phyloP scores from a whole-genome alignment of 2,113 vertebrate genomes.

The Zosterops borbonicus region DNA sequence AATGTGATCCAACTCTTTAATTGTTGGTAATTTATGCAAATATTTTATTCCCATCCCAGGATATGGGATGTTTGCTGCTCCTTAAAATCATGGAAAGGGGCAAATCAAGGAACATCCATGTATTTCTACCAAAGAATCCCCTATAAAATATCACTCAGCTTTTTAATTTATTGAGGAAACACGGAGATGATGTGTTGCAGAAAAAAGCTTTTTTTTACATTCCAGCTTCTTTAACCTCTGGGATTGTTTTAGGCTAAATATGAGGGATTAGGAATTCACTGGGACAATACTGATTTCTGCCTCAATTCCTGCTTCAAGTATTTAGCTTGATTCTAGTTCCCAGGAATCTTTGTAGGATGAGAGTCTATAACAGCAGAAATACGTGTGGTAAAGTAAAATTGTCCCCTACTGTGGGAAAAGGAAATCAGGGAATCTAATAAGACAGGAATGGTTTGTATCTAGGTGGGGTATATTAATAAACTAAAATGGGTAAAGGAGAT shows the following conservation, averaged over 20 bases:
- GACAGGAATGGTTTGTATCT: background rate
- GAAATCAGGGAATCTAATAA: background rate
- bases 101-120: background rate
- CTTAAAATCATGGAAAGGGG: background rate
- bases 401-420: background rate
- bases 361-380: background rate
- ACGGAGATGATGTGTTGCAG: background rate
- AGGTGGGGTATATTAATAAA: background rate
- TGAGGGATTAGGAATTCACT: background rate
- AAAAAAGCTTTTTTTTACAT: background rate
- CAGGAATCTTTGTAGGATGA: background rate
- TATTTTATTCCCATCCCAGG: background rate
- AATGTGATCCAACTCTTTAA: background rate
- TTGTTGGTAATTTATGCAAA: background rate
- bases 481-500: background rate
- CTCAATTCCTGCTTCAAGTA: background rate
- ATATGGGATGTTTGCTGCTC: background rate
- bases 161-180: background rate
- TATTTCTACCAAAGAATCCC: background rate
- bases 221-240: background rate
- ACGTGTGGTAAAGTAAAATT: background rate
- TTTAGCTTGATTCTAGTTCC: background rate
- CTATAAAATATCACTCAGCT: background rate
- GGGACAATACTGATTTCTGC: background rate
- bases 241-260: background rate